Evolutionary conservation across 2,888 invertebrate species (phyloP).

Genomic region (Hemaris fuciformis): DNA sequence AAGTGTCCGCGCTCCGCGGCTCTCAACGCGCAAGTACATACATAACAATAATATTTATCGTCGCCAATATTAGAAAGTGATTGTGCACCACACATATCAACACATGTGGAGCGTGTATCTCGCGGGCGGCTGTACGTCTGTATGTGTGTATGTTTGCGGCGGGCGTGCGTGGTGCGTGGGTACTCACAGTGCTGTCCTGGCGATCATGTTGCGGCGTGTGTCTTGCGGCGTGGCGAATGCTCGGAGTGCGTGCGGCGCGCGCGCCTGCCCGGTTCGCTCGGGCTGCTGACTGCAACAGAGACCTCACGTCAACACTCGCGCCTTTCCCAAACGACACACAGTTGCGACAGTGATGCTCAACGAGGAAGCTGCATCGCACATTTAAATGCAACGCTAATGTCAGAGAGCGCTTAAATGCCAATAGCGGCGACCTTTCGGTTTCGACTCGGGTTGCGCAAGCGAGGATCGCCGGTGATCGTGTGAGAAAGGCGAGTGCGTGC

Average conservation of each 20-base stretch:
- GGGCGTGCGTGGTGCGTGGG: slow-evolving; percentile 15
- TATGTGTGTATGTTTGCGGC: neutral
- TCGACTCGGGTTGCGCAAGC: slow-evolving; percentile 74
- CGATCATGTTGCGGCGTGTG: slow-evolving; percentile 53
- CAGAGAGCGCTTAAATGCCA: slow-evolving; percentile 81
- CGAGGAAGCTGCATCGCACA: slow-evolving; percentile 78
- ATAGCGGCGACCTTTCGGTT: slow-evolving; percentile 78
- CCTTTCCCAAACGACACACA: slow-evolving; percentile 75
- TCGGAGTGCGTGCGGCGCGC: slow-evolving; percentile 34
- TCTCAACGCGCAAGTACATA: slow-evolving; percentile 34
- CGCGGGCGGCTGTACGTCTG: neutral
- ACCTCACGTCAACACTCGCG: slow-evolving; percentile 74
- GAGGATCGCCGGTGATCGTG: slow-evolving; percentile 72
- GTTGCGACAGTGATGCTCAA: slow-evolving; percentile 78
- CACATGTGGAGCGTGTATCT: slow-evolving; percentile 5
- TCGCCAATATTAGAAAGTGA: slow-evolving; percentile 60
- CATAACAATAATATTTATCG: slow-evolving; percentile 33
- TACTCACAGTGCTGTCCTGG: slow-evolving; percentile 74
- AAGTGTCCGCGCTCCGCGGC: slow-evolving; percentile 7
- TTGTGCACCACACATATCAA: slow-evolving; percentile 24
- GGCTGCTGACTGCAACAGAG: slow-evolving; percentile 75
- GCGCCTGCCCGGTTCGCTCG: slow-evolving; percentile 58
- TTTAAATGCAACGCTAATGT: slow-evolving; percentile 80
- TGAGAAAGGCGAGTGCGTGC: slow-evolving; percentile 73
- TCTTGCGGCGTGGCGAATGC: slow-evolving; percentile 28